Percentiles rank a stretch among this genome's conserved stretches.
These are phyloP conservation scores for Porites australiensis DNA, from an alignment of 64 coral and sea anemone species.

Conservation along the genomic window DNA sequence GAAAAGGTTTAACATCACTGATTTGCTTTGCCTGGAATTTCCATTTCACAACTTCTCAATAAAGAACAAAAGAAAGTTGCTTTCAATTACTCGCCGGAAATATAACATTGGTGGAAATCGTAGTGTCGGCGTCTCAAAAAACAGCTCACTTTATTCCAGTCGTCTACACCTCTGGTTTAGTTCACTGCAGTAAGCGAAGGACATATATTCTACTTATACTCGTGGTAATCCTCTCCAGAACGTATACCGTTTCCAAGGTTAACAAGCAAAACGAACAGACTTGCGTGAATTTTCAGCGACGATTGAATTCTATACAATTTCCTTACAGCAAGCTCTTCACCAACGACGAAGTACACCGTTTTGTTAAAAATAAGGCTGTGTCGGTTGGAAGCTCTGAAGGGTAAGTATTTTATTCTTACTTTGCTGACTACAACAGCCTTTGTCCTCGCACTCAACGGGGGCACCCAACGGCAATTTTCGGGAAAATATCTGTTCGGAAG, in stretches of 20 bases:
- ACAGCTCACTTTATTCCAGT: conserved; percentile 1
- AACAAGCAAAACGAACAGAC: conserved; percentile 26
- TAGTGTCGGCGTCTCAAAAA: neutral
- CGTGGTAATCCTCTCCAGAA: conserved; percentile 15
- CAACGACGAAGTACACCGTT: neutral
- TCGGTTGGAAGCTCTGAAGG: neutral
- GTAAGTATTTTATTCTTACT: conserved; percentile 13
- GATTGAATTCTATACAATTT: conserved; percentile 13
- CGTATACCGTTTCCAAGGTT: neutral
- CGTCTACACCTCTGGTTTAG: conserved; percentile 5
- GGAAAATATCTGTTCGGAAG: too few species aligned
- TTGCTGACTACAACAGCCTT: conserved; percentile 30
- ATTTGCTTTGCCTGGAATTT: conserved; percentile 14
- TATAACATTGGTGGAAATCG: neutral
- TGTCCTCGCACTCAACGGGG: conserved; percentile 23
- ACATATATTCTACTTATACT: neutral
- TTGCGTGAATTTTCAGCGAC: conserved; percentile 2
- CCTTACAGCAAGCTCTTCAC: neutral
- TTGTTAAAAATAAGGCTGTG: conserved; percentile 20
- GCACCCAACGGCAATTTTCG: too few species aligned
- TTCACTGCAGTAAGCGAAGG: neutral
- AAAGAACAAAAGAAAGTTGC: conserved; percentile 7
- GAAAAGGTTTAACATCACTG: neutral
- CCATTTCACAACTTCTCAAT: conserved; percentile 15
- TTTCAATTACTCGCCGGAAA: neutral